Conservation (phyloP, 2,113 vertebrate genomes). For the Elephantulus edwardii region DNA sequence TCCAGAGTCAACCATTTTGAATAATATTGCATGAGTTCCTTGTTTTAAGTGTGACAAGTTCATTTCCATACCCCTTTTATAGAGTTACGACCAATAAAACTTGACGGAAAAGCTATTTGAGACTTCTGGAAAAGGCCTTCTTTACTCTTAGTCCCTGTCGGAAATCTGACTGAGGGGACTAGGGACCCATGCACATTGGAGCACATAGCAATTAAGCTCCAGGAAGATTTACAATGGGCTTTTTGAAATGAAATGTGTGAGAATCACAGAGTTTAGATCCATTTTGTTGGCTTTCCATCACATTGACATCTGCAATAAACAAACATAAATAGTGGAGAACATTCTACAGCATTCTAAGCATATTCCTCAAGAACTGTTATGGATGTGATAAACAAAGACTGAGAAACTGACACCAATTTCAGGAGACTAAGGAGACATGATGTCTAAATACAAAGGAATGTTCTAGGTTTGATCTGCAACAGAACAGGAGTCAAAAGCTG, state of each 20-base stretch:
- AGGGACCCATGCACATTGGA: not conserved
- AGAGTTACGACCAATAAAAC: not conserved
- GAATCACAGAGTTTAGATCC: not conserved
- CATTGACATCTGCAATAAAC: not conserved
- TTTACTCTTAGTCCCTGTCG: not conserved
- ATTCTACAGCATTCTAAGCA: not conserved
- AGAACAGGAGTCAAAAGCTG: not conserved
- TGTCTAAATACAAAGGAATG: not conserved
- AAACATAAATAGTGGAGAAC: not conserved
- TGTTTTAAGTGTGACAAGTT: not conserved
- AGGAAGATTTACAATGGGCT: not conserved
- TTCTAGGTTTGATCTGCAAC: not conserved
- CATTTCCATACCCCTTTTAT: not conserved
- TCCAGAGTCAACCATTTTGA: too few relatives aligned
- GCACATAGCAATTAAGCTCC: not conserved
- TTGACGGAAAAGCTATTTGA: not conserved
- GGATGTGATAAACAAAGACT: not conserved
- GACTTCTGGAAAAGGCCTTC: not conserved
- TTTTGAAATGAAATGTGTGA: not conserved
- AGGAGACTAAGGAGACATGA: not conserved
- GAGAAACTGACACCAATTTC: not conserved
- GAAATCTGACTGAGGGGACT: not conserved
- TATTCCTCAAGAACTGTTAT: not conserved
- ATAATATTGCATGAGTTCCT: too few relatives aligned
- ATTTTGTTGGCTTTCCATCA: not conserved